These are phyloP conservation scores for Novumbra hubbsi DNA, from an alignment of 2,797 vertebrate species.

Conservation along the genomic window DNA sequence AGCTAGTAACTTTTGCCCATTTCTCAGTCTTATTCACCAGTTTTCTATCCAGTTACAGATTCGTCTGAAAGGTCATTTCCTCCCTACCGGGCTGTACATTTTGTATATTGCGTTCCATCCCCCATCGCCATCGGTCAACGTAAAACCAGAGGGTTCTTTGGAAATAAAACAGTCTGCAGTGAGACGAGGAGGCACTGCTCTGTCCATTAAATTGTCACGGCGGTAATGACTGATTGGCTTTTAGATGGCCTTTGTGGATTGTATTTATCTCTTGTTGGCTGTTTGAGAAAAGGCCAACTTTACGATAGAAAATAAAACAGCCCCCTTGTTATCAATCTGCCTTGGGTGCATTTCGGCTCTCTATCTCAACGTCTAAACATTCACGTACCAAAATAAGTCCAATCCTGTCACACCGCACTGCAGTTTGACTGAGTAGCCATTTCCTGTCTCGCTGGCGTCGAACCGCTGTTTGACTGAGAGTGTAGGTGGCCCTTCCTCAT, in stretches of 20 bases:
- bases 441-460: slow-evolving; percentile 29
- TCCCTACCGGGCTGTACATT: background rate
- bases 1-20: background rate
- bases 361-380: background rate
- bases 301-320: slow-evolving; percentile 36
- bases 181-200: slow-evolving; percentile 8
- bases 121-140: background rate
- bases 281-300: slow-evolving; percentile 37
- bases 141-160: background rate
- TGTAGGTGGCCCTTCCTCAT: slow-evolving; percentile 24
- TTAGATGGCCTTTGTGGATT: background rate
- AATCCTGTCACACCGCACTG: slow-evolving; percentile 26
- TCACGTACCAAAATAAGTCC: background rate
- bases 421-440: slow-evolving; percentile 24
- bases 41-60: background rate
- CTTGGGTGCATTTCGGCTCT: background rate
- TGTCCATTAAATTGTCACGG: slow-evolving; percentile 41
- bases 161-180: slow-evolving; percentile 3
- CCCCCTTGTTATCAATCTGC: slow-evolving; percentile 11
- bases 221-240: slow-evolving; percentile 32
- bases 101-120: background rate
- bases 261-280: slow-evolving; percentile 28
- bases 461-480: slow-evolving; percentile 29
- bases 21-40: background rate
- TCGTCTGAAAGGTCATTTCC: background rate